These are phyloP conservation scores for Ophiothrix spiculata DNA, from an alignment of 35 echinoderm and acorn worm genomes.

Conservation along the genomic window DNA sequence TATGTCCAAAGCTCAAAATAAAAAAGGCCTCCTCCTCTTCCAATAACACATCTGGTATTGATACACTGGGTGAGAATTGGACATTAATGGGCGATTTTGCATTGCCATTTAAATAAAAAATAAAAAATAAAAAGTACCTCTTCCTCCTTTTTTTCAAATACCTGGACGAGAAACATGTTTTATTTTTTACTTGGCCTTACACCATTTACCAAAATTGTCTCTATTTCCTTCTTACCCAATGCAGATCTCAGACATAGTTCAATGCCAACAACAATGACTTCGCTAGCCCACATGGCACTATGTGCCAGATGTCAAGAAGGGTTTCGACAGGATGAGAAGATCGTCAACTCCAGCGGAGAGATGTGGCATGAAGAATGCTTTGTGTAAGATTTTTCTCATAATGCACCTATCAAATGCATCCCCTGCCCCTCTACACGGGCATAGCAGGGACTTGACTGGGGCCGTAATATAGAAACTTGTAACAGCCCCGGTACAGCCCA, in stretches of 20 bases:
- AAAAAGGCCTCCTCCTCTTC: no score
- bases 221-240: background rate
- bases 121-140: no score
- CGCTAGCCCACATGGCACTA: constrained; percentile 17
- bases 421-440: background rate
- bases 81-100: no score
- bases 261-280: background rate
- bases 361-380: constrained; percentile 97
- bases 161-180: no score
- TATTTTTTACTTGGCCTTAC: no score
- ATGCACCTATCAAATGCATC: background rate
- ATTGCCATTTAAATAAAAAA: no score
- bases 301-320: constrained; percentile 86
- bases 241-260: background rate
- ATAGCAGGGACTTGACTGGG: background rate
- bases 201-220: background rate
- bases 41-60: no score
- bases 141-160: no score
- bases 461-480: no score
- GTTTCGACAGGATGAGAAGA: constrained; percentile 76
- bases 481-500: no score
- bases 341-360: constrained; percentile 91
- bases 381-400: constrained; percentile 75
- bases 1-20: no score
- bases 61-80: no score